Base-by-base conservation (phyloP, 2,113 vertebrate genomes). In the Macquaria ambigua region DNA sequence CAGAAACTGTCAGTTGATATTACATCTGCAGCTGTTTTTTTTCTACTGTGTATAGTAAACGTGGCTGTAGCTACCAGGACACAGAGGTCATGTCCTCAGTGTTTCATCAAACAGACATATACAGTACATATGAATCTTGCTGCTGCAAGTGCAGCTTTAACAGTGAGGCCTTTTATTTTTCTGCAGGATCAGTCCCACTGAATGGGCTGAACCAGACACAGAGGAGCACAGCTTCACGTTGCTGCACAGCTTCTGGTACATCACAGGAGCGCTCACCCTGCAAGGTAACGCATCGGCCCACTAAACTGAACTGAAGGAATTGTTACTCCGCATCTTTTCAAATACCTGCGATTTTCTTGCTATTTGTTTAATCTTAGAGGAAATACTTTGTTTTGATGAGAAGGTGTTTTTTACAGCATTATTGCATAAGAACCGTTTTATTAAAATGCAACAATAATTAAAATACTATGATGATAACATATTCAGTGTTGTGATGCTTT, bases 241-340 rank as follows among this genome's bases (percentile, higher is more conserved):
- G 61, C 87, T 97, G 39, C 97, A 98, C 85, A 97, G 97, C 86
- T 96, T 98, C 87, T 98, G 97, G 97, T 97, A 97, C 91, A 96
- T 97, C 69, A 93, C 94, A 0, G 97, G 97, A 74, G 96, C 97
- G 0, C 91, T 98, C 5, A 95, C 97, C 9, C 92, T 98, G 91
- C 97, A 98, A 95, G 97, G 97, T 98, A 94, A 64, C 53, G 2
- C 67, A 28, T 31, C 28, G 28, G 53, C 23, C 73, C 2, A 15
- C n/a, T 5, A 23, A 39, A 46, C 50, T 11, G 16, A 39, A 8
- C 39, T 39, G 39, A 39, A 39, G 39, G 39, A 39, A 39, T 39
- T 39, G 39, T 39, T 39, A 39, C 39, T 39, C 39, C 7, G 5
- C 39, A 39, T 39, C 39, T 5, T 39, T 39, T 39, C 39, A 39